These are phyloP conservation scores for Pterostichus madidus DNA, from an alignment of 2,888 invertebrate genomes.

Conservation along the genomic window DNA sequence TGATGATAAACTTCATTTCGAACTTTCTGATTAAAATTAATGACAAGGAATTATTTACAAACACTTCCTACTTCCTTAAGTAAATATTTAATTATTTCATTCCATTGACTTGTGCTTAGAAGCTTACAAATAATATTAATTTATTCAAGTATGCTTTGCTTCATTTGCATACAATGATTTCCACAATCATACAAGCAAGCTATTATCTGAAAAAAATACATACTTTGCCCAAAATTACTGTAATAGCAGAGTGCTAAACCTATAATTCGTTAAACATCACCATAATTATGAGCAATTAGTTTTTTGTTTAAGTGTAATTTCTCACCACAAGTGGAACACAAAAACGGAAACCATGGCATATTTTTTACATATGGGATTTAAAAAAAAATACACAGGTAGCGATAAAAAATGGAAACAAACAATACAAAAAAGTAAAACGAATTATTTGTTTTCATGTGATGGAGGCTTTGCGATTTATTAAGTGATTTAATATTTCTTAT, in stretches of 20 bases:
- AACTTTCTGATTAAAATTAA: conserved; percentile 28
- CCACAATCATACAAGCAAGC: neutral
- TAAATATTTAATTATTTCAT: conserved; percentile 3
- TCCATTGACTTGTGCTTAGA: neutral
- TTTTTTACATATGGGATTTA: too few relatives aligned
- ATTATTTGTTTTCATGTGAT: too few relatives aligned
- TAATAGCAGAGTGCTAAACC: conserved; percentile 5
- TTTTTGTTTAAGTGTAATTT: conserved; percentile 1
- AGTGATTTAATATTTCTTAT: too few relatives aligned
- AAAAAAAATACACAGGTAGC: too few relatives aligned
- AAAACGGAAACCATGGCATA: neutral
- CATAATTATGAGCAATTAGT: conserved; percentile 12
- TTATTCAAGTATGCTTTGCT: neutral
- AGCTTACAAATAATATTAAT: neutral
- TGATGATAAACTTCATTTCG: conserved; percentile 12
- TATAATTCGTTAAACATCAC: conserved; percentile 24
- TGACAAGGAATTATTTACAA: conserved; percentile 10
- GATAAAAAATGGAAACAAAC: too few relatives aligned
- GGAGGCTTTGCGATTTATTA: too few relatives aligned
- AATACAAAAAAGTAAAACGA: too few relatives aligned
- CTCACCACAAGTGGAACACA: conserved; percentile 13
- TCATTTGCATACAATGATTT: neutral
- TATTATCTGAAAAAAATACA: conserved; percentile 34
- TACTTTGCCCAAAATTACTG: conserved; percentile 1
- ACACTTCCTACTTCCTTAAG: conserved; percentile 12